phyloP scores from a whole-genome alignment of 2,888 invertebrate genomes.

The Philereme vetulata region DNA sequence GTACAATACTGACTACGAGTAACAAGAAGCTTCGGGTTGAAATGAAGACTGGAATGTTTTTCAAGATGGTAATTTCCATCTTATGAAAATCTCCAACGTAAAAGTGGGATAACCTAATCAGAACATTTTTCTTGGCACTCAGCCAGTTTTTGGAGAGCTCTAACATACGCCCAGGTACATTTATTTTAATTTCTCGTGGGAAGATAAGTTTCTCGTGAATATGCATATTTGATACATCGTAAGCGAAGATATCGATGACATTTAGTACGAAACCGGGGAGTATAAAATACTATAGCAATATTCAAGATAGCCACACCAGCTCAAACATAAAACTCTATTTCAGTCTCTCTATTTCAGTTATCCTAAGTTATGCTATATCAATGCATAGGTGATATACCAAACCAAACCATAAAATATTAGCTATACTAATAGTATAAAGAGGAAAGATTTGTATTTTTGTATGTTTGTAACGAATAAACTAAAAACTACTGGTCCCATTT shows the following conservation, averaged over 20 bases:
- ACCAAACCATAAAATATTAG: too few species aligned
- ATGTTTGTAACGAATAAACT: too few species aligned
- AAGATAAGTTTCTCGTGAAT: conserved; percentile 18
- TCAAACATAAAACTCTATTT: too few species aligned
- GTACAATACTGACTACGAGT: too few species aligned
- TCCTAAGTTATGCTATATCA: too few species aligned
- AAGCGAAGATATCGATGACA: conserved; percentile 1
- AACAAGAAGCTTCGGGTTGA: too few species aligned
- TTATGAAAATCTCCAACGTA: conserved; percentile 5
- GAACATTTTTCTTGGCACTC: conserved; percentile 20
- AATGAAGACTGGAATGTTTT: background rate
- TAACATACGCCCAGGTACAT: conserved; percentile 21
- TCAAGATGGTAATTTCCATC: background rate
- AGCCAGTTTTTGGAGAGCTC: conserved; percentile 15
- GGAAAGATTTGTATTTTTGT: too few species aligned
- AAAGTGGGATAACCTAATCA: conserved; percentile 22
- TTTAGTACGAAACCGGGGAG: background rate
- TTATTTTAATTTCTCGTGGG: conserved; percentile 32
- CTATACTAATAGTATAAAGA: too few species aligned
- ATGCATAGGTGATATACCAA: too few species aligned
- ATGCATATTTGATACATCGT: conserved; percentile 16
- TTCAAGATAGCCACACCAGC: too few species aligned
- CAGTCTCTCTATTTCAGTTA: too few species aligned
- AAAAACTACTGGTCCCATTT: background rate
- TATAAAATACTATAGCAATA: too few species aligned